Evolutionary conservation across 2,113 vertebrate genomes (phyloP).

Genomic region (Oxygymnocypris stewartii): DNA sequence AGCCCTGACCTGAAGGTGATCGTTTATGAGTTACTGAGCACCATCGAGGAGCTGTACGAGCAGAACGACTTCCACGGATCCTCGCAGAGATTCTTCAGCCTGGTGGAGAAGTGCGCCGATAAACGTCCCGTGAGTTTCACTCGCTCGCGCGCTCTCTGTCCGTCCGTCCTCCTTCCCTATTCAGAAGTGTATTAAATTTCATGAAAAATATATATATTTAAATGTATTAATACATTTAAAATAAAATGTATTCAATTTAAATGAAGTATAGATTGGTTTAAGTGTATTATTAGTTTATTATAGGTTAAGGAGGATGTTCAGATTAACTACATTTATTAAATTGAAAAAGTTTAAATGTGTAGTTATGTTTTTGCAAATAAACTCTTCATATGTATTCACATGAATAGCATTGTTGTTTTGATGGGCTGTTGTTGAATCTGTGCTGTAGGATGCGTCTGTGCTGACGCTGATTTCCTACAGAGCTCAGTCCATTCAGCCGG

Average conservation of each 20-base stretch:
- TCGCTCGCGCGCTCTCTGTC: background rate
- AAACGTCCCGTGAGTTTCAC: slow-evolving; percentile 85
- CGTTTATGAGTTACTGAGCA: slow-evolving; percentile 90
- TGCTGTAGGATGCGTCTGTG: slow-evolving; percentile 86
- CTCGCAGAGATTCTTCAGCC: slow-evolving; percentile 87
- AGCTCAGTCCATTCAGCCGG: slow-evolving; percentile 94
- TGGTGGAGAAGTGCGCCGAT: slow-evolving; percentile 91
- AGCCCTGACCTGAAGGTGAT: slow-evolving; percentile 87
- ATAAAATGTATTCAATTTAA: too few relatives aligned
- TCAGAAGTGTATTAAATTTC: too few relatives aligned
- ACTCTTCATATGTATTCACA: background rate
- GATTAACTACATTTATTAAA: background rate
- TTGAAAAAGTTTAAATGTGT: background rate
- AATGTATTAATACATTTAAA: too few relatives aligned
- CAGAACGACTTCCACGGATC: slow-evolving; percentile 95
- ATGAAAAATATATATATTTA: too few relatives aligned
- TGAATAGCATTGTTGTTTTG: background rate
- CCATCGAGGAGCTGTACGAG: slow-evolving; percentile 93
- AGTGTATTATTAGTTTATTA: too few relatives aligned
- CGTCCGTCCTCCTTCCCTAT: too few relatives aligned
- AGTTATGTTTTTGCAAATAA: too few relatives aligned
- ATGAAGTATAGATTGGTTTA: background rate
- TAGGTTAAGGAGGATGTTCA: background rate
- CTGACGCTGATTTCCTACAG: slow-evolving; percentile 92
- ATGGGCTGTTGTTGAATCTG: slow-evolving; percentile 12